Evolutionary conservation across 1,140 invertebrate species (phyloP), one percentile per base, ranked within the genome.

Genomic region (Brachionus koreanus): DNA sequence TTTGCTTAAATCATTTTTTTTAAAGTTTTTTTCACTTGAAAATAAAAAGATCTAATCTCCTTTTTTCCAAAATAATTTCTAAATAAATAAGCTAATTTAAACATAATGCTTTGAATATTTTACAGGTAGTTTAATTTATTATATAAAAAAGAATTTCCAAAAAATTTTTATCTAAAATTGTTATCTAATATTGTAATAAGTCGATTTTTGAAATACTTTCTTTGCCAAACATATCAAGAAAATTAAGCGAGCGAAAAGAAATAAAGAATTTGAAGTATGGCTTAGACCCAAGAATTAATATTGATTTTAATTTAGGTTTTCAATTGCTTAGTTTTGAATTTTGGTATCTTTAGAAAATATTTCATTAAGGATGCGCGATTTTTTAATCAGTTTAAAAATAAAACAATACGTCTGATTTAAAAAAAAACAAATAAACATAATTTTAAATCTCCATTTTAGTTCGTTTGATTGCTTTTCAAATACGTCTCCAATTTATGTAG

Each of bases 141-240:
- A 19, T 49, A 49, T 57, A 23, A 57, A 57, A 57, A 57, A 57
- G 49, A 57, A 57, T 57, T 57, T 57, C 7, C 16, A 57, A 57
- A 9, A 57, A 57, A 29, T 29, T 29, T 29, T 29, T 29, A 29
- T 29, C 29, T 29, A 29, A 57, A 57, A 19, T 57, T 57, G 49
- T 19, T 57, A 57, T 57, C 49, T 57, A 57, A 57, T 57, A 57
- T 57, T 57, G n/a, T n/a, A n/a, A n/a, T n/a, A 57, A 57, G 49
- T 57, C 49, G 49, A 57, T 57, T 57, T 57, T 19, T 2, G 9
- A 57, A 57, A 57, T 57, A 57, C 49, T 57, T 57, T 57, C 49
- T 19, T 57, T 57, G n/a, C 49, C 49, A 57, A 57, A 57, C 49
- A 57, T 23, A 57, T 57, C 5, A 57, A 57, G 49, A 57, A 57